phyloP scores from a whole-genome alignment of 2,888 invertebrate genomes.

The Trichopria drosophilae region DNA sequence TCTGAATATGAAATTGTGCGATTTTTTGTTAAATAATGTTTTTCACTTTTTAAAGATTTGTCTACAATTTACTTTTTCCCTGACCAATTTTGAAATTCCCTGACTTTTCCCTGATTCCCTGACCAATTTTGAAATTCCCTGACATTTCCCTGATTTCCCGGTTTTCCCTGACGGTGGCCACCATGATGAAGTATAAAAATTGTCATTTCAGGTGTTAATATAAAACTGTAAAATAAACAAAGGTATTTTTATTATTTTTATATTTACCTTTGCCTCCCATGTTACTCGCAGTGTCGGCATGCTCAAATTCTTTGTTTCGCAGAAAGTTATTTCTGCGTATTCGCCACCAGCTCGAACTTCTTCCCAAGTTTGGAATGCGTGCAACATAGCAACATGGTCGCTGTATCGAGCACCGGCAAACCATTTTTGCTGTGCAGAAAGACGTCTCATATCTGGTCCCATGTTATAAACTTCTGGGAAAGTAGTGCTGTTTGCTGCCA shows the following conservation, averaged over 20 bases:
- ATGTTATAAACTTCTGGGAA: slow-evolving; percentile 92
- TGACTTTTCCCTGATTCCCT: no score
- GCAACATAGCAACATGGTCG: slow-evolving; percentile 94
- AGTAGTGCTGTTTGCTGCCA: slow-evolving; percentile 94
- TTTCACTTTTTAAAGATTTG: no score
- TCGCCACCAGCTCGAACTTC: slow-evolving; percentile 70
- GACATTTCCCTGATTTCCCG: no score
- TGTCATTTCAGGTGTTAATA: no score
- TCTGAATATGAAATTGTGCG: no score
- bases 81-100: no score
- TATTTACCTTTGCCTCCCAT: slow-evolving; percentile 79
- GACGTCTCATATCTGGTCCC: slow-evolving; percentile 73
- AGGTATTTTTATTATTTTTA: no score
- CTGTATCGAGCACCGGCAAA: slow-evolving; percentile 86
- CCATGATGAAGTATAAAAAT: no score
- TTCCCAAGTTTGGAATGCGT: slow-evolving; percentile 87
- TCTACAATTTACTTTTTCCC: no score
- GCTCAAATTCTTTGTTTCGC: slow-evolving; percentile 89
- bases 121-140: no score
- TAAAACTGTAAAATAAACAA: not conserved
- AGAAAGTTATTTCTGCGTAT: slow-evolving; percentile 80
- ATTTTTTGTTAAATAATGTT: no score
- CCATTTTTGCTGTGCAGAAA: slow-evolving; percentile 82
- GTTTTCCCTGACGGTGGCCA: no score
- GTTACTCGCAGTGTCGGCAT: slow-evolving; percentile 88